Evolutionary conservation across 1,140 invertebrate species (phyloP).

Genomic region (Mylabris phalerata): DNA sequence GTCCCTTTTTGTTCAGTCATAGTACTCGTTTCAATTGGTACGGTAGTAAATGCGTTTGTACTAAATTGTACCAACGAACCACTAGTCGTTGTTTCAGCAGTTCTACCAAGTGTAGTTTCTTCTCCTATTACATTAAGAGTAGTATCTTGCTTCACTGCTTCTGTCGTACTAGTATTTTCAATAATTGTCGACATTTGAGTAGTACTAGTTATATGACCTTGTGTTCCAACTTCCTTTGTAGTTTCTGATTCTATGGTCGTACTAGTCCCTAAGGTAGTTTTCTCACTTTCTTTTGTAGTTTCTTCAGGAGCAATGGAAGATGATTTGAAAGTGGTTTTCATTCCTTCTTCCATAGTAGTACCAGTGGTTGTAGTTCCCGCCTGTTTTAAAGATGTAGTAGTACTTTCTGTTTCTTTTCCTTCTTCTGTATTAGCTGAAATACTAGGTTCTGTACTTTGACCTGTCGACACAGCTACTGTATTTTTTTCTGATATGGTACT

Average conservation of each 20-base stretch:
- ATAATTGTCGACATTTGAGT: background rate
- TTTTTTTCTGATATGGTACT: background rate
- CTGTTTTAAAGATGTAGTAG: no score
- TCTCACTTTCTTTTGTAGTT: background rate
- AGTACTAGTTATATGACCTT: background rate
- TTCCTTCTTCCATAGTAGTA: background rate
- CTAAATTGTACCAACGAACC: no score
- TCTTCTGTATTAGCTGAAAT: background rate
- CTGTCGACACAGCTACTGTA: background rate
- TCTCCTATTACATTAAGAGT: no score
- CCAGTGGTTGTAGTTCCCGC: background rate
- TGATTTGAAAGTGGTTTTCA: background rate
- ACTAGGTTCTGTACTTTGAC: background rate
- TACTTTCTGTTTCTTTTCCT: no score
- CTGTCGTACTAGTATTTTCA: background rate
- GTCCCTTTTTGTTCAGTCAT: constrained; percentile 8
- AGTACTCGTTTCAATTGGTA: no score
- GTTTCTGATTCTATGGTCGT: background rate
- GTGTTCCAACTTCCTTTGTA: background rate
- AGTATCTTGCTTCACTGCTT: background rate
- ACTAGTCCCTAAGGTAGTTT: background rate
- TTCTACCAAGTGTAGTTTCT: no score
- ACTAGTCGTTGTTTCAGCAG: no score
- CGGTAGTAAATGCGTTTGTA: no score
- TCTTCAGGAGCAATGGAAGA: background rate